These are phyloP conservation scores for Apotomis turbidana DNA, from an alignment of 2,888 invertebrate genomes.

Conservation along the genomic window DNA sequence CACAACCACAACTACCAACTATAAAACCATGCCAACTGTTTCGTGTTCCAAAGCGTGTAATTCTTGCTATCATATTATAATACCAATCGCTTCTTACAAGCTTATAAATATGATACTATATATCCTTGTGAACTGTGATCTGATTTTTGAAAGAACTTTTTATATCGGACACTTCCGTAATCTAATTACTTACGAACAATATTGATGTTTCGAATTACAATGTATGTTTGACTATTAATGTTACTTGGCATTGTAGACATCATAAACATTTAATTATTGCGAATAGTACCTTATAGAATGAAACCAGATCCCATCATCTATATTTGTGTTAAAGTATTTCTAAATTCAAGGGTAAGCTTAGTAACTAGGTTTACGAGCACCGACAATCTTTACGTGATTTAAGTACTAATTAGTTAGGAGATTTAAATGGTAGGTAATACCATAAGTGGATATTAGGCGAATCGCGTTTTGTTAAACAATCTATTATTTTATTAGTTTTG, in stretches of 20 bases:
- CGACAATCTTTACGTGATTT: constrained; percentile 9
- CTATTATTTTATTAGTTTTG: too few species aligned
- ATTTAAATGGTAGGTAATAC: background rate
- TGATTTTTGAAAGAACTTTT: constrained; percentile 27
- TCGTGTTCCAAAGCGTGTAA: too few species aligned
- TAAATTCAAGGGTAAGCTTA: background rate
- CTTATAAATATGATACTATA: background rate
- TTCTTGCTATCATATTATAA: too few species aligned
- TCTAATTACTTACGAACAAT: constrained; percentile 20
- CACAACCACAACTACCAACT: too few species aligned
- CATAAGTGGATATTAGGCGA: too few species aligned
- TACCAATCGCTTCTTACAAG: background rate
- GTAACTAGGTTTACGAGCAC: background rate
- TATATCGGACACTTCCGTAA: constrained; percentile 42
- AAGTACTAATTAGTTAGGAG: background rate
- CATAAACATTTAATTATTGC: background rate
- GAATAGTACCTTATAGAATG: background rate
- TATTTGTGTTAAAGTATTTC: background rate
- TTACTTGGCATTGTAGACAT: background rate
- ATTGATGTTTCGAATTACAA: constrained; percentile 11
- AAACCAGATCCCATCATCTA: background rate
- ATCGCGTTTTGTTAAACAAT: background rate
- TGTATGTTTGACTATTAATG: background rate
- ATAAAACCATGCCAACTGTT: too few species aligned
- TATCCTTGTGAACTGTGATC: constrained; percentile 18